Percentiles rank a stretch among this genome's conserved stretches.
phyloP scores from a whole-genome alignment of 1,140 invertebrate genomes.

The Babylonia areolata region DNA sequence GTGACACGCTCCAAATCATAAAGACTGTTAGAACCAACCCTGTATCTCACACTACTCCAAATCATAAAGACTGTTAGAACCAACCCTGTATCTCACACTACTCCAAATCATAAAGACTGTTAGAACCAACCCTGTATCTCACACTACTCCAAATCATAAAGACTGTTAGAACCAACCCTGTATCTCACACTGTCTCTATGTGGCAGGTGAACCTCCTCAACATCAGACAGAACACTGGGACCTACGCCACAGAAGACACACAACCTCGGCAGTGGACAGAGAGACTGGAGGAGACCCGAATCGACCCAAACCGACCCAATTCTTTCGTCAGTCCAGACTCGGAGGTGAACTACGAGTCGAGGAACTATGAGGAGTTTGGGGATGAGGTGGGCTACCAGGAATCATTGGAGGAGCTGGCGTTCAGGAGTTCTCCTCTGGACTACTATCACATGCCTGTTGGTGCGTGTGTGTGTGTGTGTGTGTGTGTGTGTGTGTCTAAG shows the following conservation, averaged over 20 bases:
- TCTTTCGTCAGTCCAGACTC: constrained; percentile 58
- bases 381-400: constrained; percentile 70
- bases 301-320: constrained; percentile 55
- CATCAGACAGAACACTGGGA: constrained; percentile 55
- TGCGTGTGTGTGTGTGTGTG: constrained; percentile 22
- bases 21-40: no score
- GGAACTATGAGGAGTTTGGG: constrained; percentile 66
- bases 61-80: no score
- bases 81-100: no score
- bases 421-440: constrained; percentile 50
- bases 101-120: no score
- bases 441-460: constrained; percentile 65
- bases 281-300: constrained; percentile 52
- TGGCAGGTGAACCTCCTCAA: constrained; percentile 56
- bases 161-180: no score
- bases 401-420: constrained; percentile 49
- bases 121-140: no score
- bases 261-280: constrained; percentile 51
- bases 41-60: no score
- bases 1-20: no score
- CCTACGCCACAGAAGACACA: constrained; percentile 54
- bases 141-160: no score
- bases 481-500: no score
- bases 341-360: constrained; percentile 61
- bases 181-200: no score